phyloP scores from a whole-genome alignment of 2,888 invertebrate genomes.

The Oscheius myriophilus region DNA sequence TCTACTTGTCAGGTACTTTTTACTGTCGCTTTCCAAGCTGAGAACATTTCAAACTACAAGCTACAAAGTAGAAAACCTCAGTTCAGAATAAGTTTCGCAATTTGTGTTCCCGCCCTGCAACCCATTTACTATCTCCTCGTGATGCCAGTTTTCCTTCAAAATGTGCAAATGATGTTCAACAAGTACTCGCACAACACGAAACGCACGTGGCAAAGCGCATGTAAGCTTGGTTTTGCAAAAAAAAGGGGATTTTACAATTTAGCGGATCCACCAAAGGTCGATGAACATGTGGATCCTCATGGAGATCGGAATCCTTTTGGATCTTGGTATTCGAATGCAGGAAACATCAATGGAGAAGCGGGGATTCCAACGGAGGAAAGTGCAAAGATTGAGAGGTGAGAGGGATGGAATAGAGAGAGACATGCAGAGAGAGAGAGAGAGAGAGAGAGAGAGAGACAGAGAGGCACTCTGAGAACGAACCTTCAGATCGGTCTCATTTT shows the following conservation, averaged over 20 bases:
- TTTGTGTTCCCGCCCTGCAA: slow-evolving; percentile 46
- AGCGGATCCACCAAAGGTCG: slow-evolving; percentile 44
- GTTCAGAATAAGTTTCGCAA: slow-evolving; percentile 37
- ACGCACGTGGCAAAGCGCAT: slow-evolving; percentile 57
- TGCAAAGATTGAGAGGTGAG: slow-evolving; percentile 23
- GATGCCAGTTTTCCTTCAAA: slow-evolving; percentile 35
- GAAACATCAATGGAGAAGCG: slow-evolving; percentile 48
- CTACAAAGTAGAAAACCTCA: neutral
- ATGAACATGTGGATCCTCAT: slow-evolving; percentile 37
- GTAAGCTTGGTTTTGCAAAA: slow-evolving; percentile 23
- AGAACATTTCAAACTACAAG: too few species aligned
- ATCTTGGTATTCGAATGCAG: slow-evolving; percentile 49
- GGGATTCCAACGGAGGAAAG: slow-evolving; percentile 49
- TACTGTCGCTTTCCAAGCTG: too few species aligned
- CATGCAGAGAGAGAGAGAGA: neutral
- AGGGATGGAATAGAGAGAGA: too few species aligned
- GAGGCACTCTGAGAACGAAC: neutral
- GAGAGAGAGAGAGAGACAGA: neutral
- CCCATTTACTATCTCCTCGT: slow-evolving; percentile 45
- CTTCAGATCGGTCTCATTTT: slow-evolving; percentile 20
- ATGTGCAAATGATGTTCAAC: slow-evolving; percentile 48
- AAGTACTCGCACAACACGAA: slow-evolving; percentile 50
- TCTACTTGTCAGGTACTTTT: slow-evolving; percentile 40
- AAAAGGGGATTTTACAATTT: neutral
- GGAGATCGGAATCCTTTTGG: slow-evolving; percentile 52